Base-by-base conservation (phyloP, 1,140 invertebrate species). In the Panagrolaimus sp. region DNA sequence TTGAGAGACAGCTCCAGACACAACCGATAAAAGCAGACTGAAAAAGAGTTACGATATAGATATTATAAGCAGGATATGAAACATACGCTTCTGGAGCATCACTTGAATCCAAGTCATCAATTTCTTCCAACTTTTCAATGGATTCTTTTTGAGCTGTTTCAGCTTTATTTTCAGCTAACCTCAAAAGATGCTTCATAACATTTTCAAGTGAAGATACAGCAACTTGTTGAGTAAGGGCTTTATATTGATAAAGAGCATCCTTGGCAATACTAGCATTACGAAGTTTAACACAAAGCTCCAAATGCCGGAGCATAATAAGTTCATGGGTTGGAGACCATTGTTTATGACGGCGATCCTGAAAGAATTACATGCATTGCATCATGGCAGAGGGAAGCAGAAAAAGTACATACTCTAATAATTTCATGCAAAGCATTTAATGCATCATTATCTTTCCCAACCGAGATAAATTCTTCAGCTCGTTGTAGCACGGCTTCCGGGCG, bases 301-400 rank as follows among this genome's bases (percentile, higher is more conserved):
- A 86, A 84, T 98, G 98, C 84, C 96, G 96, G 88, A 95, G 93
- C 96, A 99, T 98, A 80, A 98, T 98, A 1, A 94, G 93, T 84
- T 98, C 94, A 82, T 98, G 88, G 14, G 96, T 91, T 72, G 93
- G 94, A 83, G 96, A 91, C 70, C 91, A 93, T 89, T 90, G 92
- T 77, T 89, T 92, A 89, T 96, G 96, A 67, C 93, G 92, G 89
- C 94, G 93, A 89, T 97, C 95, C 75, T 88, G 6, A n/a, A 70
- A 71, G 10, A 14, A 24, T 15, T 48, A 52, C 21, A 17, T 28
- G 21, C 55, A 48, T 67, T 14, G n/a, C 14, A 1, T 24, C 44
- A 52, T 10, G 32, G 3, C 24, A 21, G 6, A 21, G 2, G 21
- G 6, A 52, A 64, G 1, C 32, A 4, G 43, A 2, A 7, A 38